phyloP scores from a whole-genome alignment of 2,797 vertebrate species.

The Ceyx erithaca region DNA sequence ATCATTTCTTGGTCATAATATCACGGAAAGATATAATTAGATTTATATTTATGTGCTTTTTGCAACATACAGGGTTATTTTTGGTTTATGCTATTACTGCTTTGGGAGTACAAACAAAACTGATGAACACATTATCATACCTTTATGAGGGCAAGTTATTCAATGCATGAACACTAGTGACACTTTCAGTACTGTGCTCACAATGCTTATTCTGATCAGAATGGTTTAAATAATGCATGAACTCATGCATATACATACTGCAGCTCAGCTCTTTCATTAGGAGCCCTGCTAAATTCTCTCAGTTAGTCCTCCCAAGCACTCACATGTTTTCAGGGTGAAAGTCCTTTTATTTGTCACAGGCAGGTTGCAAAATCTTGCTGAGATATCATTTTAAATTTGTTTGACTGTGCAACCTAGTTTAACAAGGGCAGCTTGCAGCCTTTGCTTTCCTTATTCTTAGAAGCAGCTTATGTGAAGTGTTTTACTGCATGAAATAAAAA shows the following conservation, averaged over 20 bases:
- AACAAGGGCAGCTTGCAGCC: conserved; percentile 30
- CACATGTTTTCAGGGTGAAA: conserved; percentile 40
- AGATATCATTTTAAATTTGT: conserved; percentile 56
- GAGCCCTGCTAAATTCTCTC: conserved; percentile 31
- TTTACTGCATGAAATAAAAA: not conserved
- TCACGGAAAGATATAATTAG: conserved; percentile 71
- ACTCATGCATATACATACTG: conserved; percentile 58
- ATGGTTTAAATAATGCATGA: conserved; percentile 76
- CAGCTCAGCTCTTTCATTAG: conserved; percentile 60
- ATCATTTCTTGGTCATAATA: conserved; percentile 57
- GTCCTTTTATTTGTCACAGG: conserved; percentile 16
- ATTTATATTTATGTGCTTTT: conserved; percentile 72
- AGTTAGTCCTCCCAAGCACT: not conserved
- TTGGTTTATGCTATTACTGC: conserved; percentile 68
- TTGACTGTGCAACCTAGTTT: conserved; percentile 49
- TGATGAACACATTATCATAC: conserved; percentile 56
- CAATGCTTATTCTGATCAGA: conserved; percentile 63
- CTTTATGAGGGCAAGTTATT: conserved; percentile 65
- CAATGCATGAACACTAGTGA: conserved; percentile 25
- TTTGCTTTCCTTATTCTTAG: conserved; percentile 18
- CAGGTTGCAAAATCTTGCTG: conserved; percentile 61
- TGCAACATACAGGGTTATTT: conserved; percentile 27
- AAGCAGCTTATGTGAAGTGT: conserved; percentile 1
- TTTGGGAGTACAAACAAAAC: conserved; percentile 62
- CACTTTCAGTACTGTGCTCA: conserved; percentile 57